phyloP scores from a whole-genome alignment of 2,113 vertebrate genomes.

The Laticauda laticaudata region DNA sequence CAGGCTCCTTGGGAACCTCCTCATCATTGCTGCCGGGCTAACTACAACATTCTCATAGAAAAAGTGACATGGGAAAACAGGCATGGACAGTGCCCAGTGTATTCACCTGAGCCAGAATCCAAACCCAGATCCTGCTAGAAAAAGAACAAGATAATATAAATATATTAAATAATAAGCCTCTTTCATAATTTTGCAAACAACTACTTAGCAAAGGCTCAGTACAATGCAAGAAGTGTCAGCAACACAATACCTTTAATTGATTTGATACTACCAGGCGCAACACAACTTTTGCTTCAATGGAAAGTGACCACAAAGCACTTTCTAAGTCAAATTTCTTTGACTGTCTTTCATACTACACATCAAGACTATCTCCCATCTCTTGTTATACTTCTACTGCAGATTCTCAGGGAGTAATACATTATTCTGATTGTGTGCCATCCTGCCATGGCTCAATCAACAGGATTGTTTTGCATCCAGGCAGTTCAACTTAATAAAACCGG shows the following conservation, averaged over 20 bases:
- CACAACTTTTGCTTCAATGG: background rate
- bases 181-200: background rate
- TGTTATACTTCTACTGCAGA: background rate
- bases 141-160: background rate
- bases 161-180: rapidly evolving
- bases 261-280: background rate
- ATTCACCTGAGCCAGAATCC: background rate
- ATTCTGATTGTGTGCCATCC: conserved; percentile 1
- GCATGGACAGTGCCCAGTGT: background rate
- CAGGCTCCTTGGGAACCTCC: too few relatives aligned
- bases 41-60: background rate
- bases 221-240: rapidly evolving
- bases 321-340: background rate
- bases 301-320: conserved; percentile 12
- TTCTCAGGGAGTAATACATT: background rate
- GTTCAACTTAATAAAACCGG: background rate
- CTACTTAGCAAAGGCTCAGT: background rate
- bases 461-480: background rate
- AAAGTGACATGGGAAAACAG: background rate
- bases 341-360: background rate
- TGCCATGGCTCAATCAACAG: background rate
- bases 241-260: background rate
- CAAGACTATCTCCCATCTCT: background rate
- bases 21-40: too few relatives aligned
- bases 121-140: background rate